Conservation (phyloP, 1,140 invertebrate species). For the Chymomyza costata region DNA sequence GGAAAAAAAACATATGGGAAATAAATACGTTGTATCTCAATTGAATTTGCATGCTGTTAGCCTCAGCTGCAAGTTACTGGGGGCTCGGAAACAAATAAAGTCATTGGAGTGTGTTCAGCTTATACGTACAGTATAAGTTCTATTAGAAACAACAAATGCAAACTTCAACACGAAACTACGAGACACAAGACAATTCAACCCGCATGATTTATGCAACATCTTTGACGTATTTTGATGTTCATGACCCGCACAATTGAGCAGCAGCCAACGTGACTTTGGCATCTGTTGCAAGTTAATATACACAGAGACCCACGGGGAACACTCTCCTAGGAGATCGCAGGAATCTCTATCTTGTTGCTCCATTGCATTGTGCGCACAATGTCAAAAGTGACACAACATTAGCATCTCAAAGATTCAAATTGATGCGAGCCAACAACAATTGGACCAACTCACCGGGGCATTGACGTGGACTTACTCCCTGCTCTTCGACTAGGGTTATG, state of each 20-base stretch:
- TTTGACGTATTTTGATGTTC: slow-evolving; percentile 32
- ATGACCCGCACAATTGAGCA: slow-evolving; percentile 9
- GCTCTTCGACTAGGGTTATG: too few species aligned
- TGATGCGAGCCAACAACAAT: slow-evolving; percentile 35
- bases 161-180: slow-evolving; percentile 2
- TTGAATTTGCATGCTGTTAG: slow-evolving; percentile 22
- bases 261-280: slow-evolving; percentile 42
- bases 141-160: slow-evolving; percentile 36
- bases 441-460: too few species aligned
- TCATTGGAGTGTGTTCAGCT: slow-evolving; percentile 6
- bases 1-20: not conserved
- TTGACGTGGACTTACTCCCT: too few species aligned
- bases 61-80: slow-evolving; percentile 4
- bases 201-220: slow-evolving; percentile 39
- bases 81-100: slow-evolving; percentile 24
- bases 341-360: too few species aligned
- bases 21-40: slow-evolving; percentile 40
- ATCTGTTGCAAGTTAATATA: slow-evolving; percentile 16
- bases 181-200: too few species aligned
- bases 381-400: slow-evolving; percentile 16
- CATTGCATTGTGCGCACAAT: too few species aligned
- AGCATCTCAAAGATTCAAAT: slow-evolving; percentile 59
- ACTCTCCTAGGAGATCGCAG: too few species aligned
- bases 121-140: too few species aligned
- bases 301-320: not conserved